These are phyloP conservation scores for Stictocephala bisonia DNA, from an alignment of 2,888 invertebrate species.

Conservation along the genomic window DNA sequence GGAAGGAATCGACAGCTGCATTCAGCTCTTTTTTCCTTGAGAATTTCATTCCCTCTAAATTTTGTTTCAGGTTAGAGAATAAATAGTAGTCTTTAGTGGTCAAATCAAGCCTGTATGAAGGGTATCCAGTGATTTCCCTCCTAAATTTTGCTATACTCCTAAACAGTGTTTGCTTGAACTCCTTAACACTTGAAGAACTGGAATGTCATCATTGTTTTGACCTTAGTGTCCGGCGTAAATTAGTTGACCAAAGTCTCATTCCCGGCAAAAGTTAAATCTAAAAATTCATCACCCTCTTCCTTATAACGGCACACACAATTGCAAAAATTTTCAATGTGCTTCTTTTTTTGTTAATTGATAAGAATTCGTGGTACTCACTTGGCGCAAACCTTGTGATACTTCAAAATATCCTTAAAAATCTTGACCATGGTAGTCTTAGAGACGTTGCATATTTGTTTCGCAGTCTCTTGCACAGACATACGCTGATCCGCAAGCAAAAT, in stretches of 20 bases:
- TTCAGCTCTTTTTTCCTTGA: too few relatives aligned
- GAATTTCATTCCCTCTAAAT: too few relatives aligned
- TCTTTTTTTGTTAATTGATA: neutral
- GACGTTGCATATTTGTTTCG: neutral
- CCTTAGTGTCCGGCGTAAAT: neutral
- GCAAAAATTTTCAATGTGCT: neutral
- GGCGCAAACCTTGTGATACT: neutral
- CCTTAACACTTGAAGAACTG: neutral
- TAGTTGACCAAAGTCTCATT: neutral
- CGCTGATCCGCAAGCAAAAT: neutral
- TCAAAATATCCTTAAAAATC: neutral
- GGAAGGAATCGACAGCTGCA: neutral
- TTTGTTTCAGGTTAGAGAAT: too few relatives aligned
- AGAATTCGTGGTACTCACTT: neutral
- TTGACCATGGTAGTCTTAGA: neutral
- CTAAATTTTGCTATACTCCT: neutral
- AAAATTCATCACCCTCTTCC: neutral
- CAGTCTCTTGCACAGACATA: neutral
- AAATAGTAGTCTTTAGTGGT: too few relatives aligned
- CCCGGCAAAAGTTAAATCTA: neutral
- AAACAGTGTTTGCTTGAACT: neutral
- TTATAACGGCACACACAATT: neutral
- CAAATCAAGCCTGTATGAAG: too few relatives aligned
- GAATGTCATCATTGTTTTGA: neutral
- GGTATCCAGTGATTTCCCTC: neutral